phyloP scores from a whole-genome alignment of 2,888 invertebrate genomes.

The Rotaria magnacalcarata region DNA sequence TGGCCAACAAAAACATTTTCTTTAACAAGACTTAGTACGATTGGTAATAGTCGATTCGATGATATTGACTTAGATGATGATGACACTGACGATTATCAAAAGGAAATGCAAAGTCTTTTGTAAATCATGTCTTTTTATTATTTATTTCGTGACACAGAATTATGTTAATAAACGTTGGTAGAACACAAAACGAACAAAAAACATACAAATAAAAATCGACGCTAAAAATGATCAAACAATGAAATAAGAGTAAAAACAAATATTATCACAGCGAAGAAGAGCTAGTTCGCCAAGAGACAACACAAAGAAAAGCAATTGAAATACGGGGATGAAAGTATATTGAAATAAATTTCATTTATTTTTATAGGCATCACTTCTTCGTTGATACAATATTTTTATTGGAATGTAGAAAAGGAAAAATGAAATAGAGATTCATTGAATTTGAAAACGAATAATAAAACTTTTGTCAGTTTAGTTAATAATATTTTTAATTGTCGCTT shows the following conservation, averaged over 20 bases:
- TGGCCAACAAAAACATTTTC: background rate
- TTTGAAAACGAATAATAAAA: too few species aligned
- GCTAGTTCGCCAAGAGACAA: background rate
- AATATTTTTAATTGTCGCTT: background rate
- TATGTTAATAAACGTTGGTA: background rate
- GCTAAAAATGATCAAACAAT: background rate
- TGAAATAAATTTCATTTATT: background rate
- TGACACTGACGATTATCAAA: background rate
- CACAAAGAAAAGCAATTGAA: background rate
- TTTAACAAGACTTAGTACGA: background rate
- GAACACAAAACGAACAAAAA: background rate
- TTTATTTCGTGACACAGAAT: background rate
- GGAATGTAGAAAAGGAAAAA: background rate
- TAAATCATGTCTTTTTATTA: background rate
- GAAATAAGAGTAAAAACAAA: background rate
- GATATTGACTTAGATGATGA: background rate
- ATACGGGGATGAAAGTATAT: background rate
- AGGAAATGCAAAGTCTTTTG: conserved; percentile 19
- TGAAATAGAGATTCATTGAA: background rate
- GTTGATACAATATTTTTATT: background rate
- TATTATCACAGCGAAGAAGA: conserved; percentile 8
- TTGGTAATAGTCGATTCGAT: background rate
- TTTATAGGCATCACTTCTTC: background rate
- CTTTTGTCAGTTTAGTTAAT: too few species aligned
- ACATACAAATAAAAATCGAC: background rate